phyloP scores from a whole-genome alignment of 2,888 invertebrate genomes.

The Andrena marginata region DNA sequence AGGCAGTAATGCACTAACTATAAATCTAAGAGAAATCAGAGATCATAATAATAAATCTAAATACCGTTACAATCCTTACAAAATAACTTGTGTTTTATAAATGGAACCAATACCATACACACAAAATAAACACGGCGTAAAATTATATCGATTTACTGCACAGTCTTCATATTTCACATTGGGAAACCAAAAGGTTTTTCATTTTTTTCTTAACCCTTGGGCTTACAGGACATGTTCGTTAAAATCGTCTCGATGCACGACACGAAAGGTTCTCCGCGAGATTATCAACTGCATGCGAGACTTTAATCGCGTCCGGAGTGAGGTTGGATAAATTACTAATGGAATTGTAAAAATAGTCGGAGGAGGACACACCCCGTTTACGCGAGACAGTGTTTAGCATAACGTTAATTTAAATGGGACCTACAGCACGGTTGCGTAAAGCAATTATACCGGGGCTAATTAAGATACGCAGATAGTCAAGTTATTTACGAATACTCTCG shows the following conservation, averaged over 20 bases:
- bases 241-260: background rate
- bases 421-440: slow-evolving; percentile 37
- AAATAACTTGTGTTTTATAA: too few species aligned
- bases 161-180: too few species aligned
- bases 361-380: slow-evolving; percentile 26
- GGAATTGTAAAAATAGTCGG: slow-evolving; percentile 35
- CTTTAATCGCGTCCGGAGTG: background rate
- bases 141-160: too few species aligned
- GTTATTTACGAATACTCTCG: slow-evolving; percentile 52
- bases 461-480: slow-evolving; percentile 55
- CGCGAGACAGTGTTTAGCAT: slow-evolving; percentile 39
- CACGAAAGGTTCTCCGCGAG: background rate
- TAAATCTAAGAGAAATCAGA: too few species aligned
- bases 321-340: slow-evolving; percentile 19
- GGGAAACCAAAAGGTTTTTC: background rate
- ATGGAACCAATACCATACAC: too few species aligned
- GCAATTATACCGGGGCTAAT: slow-evolving; percentile 55
- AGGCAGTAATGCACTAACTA: too few species aligned
- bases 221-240: background rate
- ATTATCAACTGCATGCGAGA: slow-evolving; percentile 20
- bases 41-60: too few species aligned
- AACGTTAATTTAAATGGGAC: slow-evolving; percentile 46
- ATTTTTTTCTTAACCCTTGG: background rate
- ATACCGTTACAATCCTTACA: too few species aligned
- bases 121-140: too few species aligned